Evolutionary conservation across 2,113 vertebrate genomes (phyloP).

Genomic region (Mixornis gularis): DNA sequence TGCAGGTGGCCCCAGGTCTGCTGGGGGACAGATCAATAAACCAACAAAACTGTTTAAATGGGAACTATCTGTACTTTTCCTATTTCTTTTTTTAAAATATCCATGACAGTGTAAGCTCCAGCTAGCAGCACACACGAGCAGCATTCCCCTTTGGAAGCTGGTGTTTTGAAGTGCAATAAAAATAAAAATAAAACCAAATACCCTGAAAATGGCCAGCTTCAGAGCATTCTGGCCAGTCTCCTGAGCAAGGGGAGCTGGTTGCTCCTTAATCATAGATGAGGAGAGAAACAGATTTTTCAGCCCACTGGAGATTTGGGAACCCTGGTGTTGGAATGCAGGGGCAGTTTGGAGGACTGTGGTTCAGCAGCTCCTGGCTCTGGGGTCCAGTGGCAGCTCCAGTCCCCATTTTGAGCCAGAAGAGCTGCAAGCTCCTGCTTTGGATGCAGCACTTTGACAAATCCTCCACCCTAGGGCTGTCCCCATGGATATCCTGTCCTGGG

Average conservation of each 20-base stretch:
- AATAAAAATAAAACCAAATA: not conserved
- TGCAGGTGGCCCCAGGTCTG: not conserved
- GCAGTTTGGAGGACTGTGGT: accelerated
- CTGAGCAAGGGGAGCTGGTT: not conserved
- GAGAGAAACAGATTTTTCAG: not conserved
- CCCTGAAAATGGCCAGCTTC: not conserved
- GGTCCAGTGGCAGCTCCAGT: accelerated
- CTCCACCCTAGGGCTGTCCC: not conserved
- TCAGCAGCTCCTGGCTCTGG: not conserved
- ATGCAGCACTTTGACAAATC: not conserved
- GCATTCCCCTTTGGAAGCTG: not conserved
- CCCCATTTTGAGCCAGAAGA: not conserved
- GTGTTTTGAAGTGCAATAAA: not conserved
- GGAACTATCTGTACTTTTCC: not conserved
- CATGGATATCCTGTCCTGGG: accelerated
- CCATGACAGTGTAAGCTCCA: not conserved
- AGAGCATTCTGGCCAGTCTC: not conserved
- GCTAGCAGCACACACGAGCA: not conserved
- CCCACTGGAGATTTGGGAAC: not conserved
- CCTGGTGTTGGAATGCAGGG: not conserved
- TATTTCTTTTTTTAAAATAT: not conserved
- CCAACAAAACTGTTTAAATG: too few relatives aligned
- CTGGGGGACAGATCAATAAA: not conserved
- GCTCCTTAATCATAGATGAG: not conserved
- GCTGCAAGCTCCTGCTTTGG: not conserved